Evolutionary conservation across 1,140 invertebrate species (phyloP), one percentile per base, ranked within the genome.

Genomic region (Drosophila aff.): DNA sequence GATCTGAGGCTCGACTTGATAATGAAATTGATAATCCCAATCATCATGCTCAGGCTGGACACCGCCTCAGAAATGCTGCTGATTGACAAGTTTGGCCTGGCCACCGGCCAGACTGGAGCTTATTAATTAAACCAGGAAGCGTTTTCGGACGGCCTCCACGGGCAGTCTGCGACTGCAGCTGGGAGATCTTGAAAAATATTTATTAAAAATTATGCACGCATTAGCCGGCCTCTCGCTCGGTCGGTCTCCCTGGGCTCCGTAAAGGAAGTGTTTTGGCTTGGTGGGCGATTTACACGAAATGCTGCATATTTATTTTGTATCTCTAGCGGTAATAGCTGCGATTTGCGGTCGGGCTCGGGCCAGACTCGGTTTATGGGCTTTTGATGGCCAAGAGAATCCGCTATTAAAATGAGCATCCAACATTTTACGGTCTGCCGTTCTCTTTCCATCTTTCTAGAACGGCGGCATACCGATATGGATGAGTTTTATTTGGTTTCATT

Each of bases 161-260:
- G 41, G 47, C 66, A 49, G 59, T 73, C 74, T 64, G 28, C 57
- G 53, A 47, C 61, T 68, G 75, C 82, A 89, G 80, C 60, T 77
- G 82, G 68, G 55, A 82, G 84, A 89, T 80, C 84, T 87, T 81
- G 73, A 84, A 90, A 83, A 90, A 90, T 81, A 89, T 90, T 84
- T 90, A 89, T 89, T 90, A 89, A 89, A 89, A 89, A 89, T 89
- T 89, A 89, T 89, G 84, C 84, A 89, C 84, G 84, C 84, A 89
- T 89, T 89, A 89, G 84, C 64, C 50, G 50, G 62, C 60, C 52
- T 47, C 58, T 60, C 38, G n/a, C 66, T 36, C 43, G 31, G 49
- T 40, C 46, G 33, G 55, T 55, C 50, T 53, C 41, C 43, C 57
- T 74, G 60, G 59, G 63, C 57, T 79, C 61, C 76, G 81, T 84